Base-by-base conservation (phyloP, 1,140 invertebrate genomes). In the Eubasilissa regina region DNA sequence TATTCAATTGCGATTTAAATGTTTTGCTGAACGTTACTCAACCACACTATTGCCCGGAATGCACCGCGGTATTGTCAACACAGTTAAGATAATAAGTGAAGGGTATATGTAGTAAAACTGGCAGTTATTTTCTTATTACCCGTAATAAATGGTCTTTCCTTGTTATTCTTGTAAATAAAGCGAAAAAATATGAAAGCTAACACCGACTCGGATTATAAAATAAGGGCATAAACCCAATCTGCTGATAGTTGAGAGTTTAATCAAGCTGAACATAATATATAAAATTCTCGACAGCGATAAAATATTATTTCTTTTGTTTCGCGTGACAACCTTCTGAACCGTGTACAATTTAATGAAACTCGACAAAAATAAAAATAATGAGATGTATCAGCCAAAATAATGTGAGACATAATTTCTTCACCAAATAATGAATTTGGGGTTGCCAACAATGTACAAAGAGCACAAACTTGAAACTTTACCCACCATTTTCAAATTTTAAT, bases 361-460 rank as follows among this genome's bases (percentile, higher is more conserved):
- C n/a, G 1, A 15, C 11, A 51, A 13, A 4, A 51, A 51, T 12
- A 51, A 51, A 51, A 51, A 51, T 51, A 51, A 51, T 51, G 48
- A 51, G n/a, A 51, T 12, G 11, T 13, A 15, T 15, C 48, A 51
- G 11, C 48, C n/a, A 15, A 51, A 51, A 51, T 8, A 51, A 51
- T 51, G 48, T 8, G 8, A 13, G 48, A 12, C 48, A 51, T 8
- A 51, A 64, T 21, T 58, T 7, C 1, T 3, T 15, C 55, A 21
- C 3, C 25, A 58, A 58, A 4, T 55, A 15, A n/a, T 3, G 17
- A 58, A 21, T 15, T 3, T 35, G 1, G n/a, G 48, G 1, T 64
- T 64, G 10, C 25, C 60, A 64, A n/a, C 19, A 25, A n/a, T 1
- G 8, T 25, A 64, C 60, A 64, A 64, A 64, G 60, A 64, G 12